Evolutionary conservation across 2,113 vertebrate species (phyloP).

Genomic region (Xenopus borealis): DNA sequence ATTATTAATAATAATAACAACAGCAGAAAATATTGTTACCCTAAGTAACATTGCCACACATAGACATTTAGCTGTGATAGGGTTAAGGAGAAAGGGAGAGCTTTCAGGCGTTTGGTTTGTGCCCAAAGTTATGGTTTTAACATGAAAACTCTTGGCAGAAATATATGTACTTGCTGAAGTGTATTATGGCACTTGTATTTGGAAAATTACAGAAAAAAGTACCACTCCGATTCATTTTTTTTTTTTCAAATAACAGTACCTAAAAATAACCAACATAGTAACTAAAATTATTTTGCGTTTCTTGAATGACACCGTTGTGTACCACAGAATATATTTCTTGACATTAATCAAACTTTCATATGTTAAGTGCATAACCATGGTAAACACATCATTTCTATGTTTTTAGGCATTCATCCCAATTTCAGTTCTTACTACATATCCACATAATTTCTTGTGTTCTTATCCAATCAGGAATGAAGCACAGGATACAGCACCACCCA

Average conservation of each 20-base stretch:
- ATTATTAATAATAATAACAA: too few relatives aligned
- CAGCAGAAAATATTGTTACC: too few relatives aligned
- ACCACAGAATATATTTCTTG: constrained; percentile 16
- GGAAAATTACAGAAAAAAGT: constrained; percentile 17
- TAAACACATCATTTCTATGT: background rate
- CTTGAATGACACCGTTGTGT: constrained; percentile 9
- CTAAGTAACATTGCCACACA: too few relatives aligned
- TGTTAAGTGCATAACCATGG: constrained; percentile 13
- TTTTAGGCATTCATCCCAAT: background rate
- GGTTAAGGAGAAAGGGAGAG: constrained; percentile 12
- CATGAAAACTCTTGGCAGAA: constrained; percentile 38
- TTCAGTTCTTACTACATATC: background rate
- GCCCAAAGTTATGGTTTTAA: constrained; percentile 40
- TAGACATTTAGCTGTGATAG: too few relatives aligned
- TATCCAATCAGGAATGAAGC: background rate
- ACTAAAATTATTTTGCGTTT: background rate
- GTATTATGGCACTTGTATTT: constrained; percentile 17
- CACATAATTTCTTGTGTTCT: background rate
- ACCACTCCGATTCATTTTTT: background rate
- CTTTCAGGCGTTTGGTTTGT: constrained; percentile 24
- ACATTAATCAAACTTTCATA: constrained; percentile 13
- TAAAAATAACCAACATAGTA: background rate
- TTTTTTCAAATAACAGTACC: background rate
- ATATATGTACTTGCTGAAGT: constrained; percentile 35
- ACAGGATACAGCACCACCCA: background rate